Percentiles rank a stretch among this genome's conserved stretches.
These are phyloP conservation scores for Pan paniscus DNA, from an alignment of 2,113 vertebrate genomes.

Conservation along the genomic window DNA sequence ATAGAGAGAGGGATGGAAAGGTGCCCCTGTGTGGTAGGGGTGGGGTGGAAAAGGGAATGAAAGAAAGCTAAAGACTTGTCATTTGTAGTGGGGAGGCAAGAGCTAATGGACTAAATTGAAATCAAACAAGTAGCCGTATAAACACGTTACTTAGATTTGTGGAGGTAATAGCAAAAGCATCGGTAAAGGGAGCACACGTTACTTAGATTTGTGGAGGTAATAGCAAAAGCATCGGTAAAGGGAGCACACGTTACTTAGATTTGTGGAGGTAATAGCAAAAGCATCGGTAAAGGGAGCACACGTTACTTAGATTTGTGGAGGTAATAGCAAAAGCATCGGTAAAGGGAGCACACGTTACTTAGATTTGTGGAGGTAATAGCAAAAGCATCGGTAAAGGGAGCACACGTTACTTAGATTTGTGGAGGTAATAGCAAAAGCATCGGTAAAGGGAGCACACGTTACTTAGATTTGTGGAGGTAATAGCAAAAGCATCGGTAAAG, in stretches of 20 bases:
- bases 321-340: neutral
- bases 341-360: neutral
- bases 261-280: neutral
- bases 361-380: neutral
- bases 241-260: neutral
- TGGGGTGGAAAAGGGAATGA: neutral
- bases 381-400: neutral
- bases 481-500: neutral
- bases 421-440: neutral
- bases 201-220: neutral
- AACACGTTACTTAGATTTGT: neutral
- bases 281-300: neutral
- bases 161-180: neutral
- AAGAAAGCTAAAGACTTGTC: too few relatives aligned
- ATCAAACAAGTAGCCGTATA: neutral
- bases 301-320: neutral
- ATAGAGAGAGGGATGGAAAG: neutral
- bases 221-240: neutral
- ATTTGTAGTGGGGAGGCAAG: neutral
- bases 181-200: neutral
- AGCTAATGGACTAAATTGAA: rapidly evolving
- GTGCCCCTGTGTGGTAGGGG: neutral
- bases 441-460: neutral
- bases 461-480: neutral
- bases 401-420: neutral